A percentile compares a stretch with the other conserved stretches of the same genome.
These are phyloP conservation scores for Oreochromis aureus DNA, from an alignment of 2,113 vertebrate genomes.

Conservation along the genomic window DNA sequence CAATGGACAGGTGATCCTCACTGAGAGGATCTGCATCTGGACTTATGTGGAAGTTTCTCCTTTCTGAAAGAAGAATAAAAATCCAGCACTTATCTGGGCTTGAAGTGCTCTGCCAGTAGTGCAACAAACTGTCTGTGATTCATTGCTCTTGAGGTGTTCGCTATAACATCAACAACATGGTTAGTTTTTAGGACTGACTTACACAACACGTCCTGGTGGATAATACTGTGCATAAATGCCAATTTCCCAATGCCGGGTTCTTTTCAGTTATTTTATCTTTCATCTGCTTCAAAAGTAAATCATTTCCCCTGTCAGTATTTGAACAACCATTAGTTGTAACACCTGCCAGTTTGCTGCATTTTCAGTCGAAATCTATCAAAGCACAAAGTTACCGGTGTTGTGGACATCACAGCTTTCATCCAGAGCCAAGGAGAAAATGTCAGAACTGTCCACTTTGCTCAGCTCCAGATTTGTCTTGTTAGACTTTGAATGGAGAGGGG, in stretches of 20 bases:
- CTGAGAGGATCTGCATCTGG: neutral
- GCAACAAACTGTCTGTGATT: neutral
- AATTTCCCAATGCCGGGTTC: neutral
- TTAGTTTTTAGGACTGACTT: neutral
- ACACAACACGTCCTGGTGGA: neutral
- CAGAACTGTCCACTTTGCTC: neutral
- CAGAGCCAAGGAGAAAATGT: neutral
- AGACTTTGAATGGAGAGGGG: neutral
- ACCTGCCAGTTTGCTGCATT: neutral
- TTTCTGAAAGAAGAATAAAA: neutral
- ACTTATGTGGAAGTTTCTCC: neutral
- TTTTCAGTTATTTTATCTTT: neutral
- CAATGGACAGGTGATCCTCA: neutral
- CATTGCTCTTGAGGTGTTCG: neutral
- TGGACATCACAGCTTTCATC: neutral
- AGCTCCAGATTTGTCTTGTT: neutral
- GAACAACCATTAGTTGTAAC: neutral
- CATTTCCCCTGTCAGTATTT: neutral
- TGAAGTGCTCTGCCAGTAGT: neutral
- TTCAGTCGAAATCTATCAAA: neutral
- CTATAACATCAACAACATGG: neutral
- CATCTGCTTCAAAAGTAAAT: neutral
- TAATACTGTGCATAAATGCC: accelerated
- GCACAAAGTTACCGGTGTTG: neutral
- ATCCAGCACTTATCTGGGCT: neutral